Evolutionary conservation across 2,797 vertebrate species (phyloP), one percentile per base, ranked within the genome.

Genomic region (Glyptemys insculpta): DNA sequence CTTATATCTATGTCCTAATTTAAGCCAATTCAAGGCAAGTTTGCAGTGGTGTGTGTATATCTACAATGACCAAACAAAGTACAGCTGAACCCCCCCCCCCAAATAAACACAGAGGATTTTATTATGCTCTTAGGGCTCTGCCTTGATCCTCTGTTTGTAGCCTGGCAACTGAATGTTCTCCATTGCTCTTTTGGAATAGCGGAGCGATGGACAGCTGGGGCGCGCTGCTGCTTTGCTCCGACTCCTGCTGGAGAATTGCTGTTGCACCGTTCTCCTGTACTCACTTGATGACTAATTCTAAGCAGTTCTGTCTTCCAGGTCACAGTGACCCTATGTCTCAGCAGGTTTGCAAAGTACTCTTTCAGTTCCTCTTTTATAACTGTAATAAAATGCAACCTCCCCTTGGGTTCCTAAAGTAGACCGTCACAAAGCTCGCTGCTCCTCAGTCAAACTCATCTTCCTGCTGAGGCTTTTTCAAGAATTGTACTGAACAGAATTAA

Each of bases 1-100:
- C 92, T 25, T 72, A 25, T 41, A 23, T 25, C 21, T 9, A 72
- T 41, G 1, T 92, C 97, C 94, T 95, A 31, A 29, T 96, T 94
- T 92, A 96, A 95, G 96, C 91, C 96, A 87, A 93, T 97, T 94
- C 76, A 91, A 95, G 92, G 85, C 68, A 41, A 41, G 37, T 72
- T 37, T 72, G 68, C n/a, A 41, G 68, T 72, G 12, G n/a, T 72
- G 68, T 23, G 47, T 50, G 50, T 16, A 16, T 50, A 50, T 50
- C 25, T 86, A 88, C 91, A 95, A 95, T 96, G 95, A 96, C 74
- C 94, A 93, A 95, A 83, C 92, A 85, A 96, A 96, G 94, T 41
- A 15, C 95, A 96, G 95, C 94, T 97, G 95, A 95, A 94, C 93
- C 94, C 94, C 94, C 10, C 21, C 18, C 0, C 9, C 41, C 7